phyloP scores from a whole-genome alignment of 2,113 vertebrate species.

The Pterocles gutturalis region DNA sequence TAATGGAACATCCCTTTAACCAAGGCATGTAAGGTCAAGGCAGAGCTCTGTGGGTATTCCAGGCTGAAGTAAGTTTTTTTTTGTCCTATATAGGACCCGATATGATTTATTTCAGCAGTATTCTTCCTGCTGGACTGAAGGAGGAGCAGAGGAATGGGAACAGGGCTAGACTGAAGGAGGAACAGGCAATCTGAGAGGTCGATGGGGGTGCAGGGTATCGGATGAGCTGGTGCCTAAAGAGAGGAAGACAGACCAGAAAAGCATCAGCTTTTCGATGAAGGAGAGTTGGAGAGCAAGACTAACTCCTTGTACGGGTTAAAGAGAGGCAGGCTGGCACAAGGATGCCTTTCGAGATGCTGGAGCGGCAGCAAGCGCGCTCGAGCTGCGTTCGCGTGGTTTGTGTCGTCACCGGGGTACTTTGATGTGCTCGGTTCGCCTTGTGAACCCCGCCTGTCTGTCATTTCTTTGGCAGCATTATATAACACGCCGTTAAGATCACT shows the following conservation, averaged over 20 bases:
- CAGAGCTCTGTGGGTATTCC: neutral
- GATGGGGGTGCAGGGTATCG: rapidly evolving
- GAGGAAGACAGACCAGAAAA: neutral
- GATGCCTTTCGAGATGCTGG: neutral
- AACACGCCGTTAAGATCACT: neutral
- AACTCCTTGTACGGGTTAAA: neutral
- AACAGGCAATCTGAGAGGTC: neutral
- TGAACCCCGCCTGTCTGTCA: neutral
- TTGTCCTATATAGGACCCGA: neutral
- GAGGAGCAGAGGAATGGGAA: neutral
- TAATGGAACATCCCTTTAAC: slow-evolving; percentile 65
- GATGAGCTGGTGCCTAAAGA: neutral
- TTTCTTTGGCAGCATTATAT: neutral
- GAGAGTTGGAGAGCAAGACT: neutral
- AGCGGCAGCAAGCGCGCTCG: neutral
- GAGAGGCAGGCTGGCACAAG: neutral
- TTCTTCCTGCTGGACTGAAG: neutral
- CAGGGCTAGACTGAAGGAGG: neutral
- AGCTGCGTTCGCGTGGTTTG: neutral
- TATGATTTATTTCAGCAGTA: neutral
- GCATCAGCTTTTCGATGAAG: rapidly evolving
- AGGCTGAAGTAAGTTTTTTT: neutral
- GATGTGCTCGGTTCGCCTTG: neutral
- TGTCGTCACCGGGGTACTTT: neutral
- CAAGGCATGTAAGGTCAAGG: slow-evolving; percentile 54